A percentile compares a stretch with the other conserved stretches of the same genome.
Evolutionary conservation across 2,888 invertebrate species (phyloP).

Genomic region (Imbricaverruca yamaguchii): DNA sequence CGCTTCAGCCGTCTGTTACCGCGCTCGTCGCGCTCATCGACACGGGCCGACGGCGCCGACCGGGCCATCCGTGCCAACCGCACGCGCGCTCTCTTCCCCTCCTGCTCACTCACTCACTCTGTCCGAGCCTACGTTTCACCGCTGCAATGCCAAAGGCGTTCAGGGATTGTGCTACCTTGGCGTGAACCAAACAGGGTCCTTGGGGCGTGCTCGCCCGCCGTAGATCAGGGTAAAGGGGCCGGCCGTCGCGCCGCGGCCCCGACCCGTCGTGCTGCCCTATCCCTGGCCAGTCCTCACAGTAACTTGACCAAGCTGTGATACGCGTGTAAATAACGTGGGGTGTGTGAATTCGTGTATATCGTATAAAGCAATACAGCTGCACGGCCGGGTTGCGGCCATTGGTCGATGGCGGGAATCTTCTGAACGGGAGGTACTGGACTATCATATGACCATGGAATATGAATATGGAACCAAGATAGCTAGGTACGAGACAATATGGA

Average conservation of each 20-base stretch:
- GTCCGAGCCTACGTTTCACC: neutral
- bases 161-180: slow-evolving; percentile 14
- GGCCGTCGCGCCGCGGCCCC: neutral
- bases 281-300: slow-evolving; percentile 3
- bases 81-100: too few relatives aligned
- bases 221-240: neutral
- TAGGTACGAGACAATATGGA: too few relatives aligned
- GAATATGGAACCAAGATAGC: too few relatives aligned
- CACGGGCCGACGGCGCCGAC: too few relatives aligned
- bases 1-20: neutral
- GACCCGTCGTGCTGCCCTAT: neutral
- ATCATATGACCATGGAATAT: too few relatives aligned
- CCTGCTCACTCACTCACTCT: too few relatives aligned
- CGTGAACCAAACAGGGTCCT: slow-evolving; percentile 4
- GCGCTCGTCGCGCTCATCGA: too few relatives aligned
- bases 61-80: too few relatives aligned
- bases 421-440: too few relatives aligned
- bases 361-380: slow-evolving; percentile 7
- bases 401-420: neutral
- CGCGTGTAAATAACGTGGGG: neutral
- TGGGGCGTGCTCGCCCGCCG: neutral
- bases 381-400: neutral
- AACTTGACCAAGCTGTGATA: slow-evolving; percentile 9
- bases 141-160: slow-evolving; percentile 12
- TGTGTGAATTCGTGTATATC: neutral